Percentiles rank a stretch among this genome's conserved stretches.
phyloP scores from a whole-genome alignment of 2,113 vertebrate genomes.

The Cavia aperea region DNA sequence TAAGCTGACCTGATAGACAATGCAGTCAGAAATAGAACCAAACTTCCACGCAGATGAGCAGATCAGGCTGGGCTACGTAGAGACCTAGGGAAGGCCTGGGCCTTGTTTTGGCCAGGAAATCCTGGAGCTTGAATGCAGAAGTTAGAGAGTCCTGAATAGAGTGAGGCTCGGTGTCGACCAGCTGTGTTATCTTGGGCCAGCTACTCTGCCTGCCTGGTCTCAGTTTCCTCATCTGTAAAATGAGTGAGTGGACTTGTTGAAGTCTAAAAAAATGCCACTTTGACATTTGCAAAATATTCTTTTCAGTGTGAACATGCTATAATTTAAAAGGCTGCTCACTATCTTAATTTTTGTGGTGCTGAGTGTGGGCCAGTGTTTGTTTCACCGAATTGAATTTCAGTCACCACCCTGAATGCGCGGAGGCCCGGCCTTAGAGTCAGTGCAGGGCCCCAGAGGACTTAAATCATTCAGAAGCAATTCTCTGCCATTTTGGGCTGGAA shows the following conservation, averaged over 20 bases:
- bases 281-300: background rate
- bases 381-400: background rate
- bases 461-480: background rate
- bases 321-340: background rate
- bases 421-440: background rate
- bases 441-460: background rate
- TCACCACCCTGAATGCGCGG: no score
- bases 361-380: background rate
- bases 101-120: background rate
- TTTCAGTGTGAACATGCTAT: background rate
- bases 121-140: background rate
- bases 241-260: background rate
- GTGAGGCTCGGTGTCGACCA: background rate
- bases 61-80: background rate
- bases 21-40: background rate
- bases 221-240: constrained; percentile 20
- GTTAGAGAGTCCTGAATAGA: background rate
- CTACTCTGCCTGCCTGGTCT: background rate
- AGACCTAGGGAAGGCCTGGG: background rate
- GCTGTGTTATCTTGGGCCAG: background rate
- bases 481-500: background rate
- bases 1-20: background rate
- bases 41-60: background rate
- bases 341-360: background rate
- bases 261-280: background rate